Percentiles rank a stretch among this genome's conserved stretches.
These are phyloP conservation scores for Hylyphantes graminicola DNA, from an alignment of 1,140 invertebrate genomes.

Conservation along the genomic window DNA sequence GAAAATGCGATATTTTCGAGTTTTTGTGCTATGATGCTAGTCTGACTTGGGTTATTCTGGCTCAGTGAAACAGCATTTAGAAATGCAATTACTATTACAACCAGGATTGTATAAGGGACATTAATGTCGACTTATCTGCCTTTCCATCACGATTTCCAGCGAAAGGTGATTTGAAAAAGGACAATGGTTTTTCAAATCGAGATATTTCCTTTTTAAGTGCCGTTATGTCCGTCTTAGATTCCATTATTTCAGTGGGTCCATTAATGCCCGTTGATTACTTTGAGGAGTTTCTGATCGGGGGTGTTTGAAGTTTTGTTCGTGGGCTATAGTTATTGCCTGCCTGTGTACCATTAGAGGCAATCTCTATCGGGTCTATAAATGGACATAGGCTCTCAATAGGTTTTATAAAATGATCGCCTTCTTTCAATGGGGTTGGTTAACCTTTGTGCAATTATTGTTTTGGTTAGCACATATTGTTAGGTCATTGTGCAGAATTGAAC, in stretches of 20 bases:
- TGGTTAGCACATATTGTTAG: too few relatives aligned
- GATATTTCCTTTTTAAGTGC: constrained; percentile 41
- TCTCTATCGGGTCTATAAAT: too few relatives aligned
- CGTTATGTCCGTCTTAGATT: constrained; percentile 8
- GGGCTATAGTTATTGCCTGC: too few relatives aligned
- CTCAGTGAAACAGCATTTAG: neutral
- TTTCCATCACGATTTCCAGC: constrained; percentile 20
- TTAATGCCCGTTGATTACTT: neutral
- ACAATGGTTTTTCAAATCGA: constrained; percentile 51
- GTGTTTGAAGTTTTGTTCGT: neutral
- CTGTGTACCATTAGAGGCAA: too few relatives aligned
- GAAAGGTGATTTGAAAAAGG: constrained; percentile 29
- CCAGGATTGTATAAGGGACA: constrained; percentile 27
- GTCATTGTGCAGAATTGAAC: too few relatives aligned
- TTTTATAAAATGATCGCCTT: too few relatives aligned
- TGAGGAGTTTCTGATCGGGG: constrained; percentile 23
- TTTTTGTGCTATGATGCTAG: too few relatives aligned
- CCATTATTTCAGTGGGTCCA: constrained; percentile 9
- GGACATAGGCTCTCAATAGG: too few relatives aligned
- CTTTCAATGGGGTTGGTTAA: too few relatives aligned
- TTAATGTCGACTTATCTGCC: constrained; percentile 32
- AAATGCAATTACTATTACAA: constrained; percentile 48
- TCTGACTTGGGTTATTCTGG: too few relatives aligned
- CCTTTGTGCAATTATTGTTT: too few relatives aligned
- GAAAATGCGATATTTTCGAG: too few relatives aligned